Evolutionary conservation across 2,888 invertebrate genomes (phyloP), one percentile per base, ranked within the genome.

Genomic region (Ethmia dodecea): DNA sequence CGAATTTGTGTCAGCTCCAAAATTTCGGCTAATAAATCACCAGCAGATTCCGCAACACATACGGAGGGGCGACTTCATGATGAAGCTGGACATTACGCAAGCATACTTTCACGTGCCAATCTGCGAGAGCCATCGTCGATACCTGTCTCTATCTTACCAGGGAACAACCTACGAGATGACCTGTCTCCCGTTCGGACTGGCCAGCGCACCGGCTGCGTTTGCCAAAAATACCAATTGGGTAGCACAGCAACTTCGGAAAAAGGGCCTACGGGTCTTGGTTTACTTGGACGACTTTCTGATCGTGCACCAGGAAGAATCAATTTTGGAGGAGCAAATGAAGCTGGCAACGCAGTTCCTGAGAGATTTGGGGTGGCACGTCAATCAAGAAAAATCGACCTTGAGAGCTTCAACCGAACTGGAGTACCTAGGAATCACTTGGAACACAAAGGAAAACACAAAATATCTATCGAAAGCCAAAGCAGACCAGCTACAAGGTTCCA

Each of bases 181-280:
- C 18, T 18, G 8, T 18, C 18, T n/a, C n/a, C n/a, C n/a, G n/a
- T n/a, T n/a, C n/a, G n/a, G n/a, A n/a, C n/a, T n/a, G n/a, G n/a
- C n/a, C 8, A 5, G 5, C 4, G 18, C 18, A 4, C 18, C 18
- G 8, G 5, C 5, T 18, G 8, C 18, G 8, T 18, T 18, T 18
- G 18, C 43, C 43, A 45, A 27, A 34, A 37, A 12, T 46, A 47
- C 0, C 35, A 37, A 47, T 45, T 37, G 5, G 43, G 18, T 18
- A 8, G 18, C 18, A 18, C 5, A 18, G 8, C 4, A 18, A 18
- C 18, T 18, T 4, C 18, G 18, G 4, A 8, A 4, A 4, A 4
- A 8, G 4, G 18, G 18, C 8, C 5, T 18, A 5, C 18, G 18
- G 40, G 3, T 34, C 32, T 24, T 45, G 43, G 4, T 37, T 43